Evolutionary conservation across 2,113 vertebrate genomes (phyloP), one percentile per base, ranked within the genome.

Genomic region (Oceanites oceanicus): DNA sequence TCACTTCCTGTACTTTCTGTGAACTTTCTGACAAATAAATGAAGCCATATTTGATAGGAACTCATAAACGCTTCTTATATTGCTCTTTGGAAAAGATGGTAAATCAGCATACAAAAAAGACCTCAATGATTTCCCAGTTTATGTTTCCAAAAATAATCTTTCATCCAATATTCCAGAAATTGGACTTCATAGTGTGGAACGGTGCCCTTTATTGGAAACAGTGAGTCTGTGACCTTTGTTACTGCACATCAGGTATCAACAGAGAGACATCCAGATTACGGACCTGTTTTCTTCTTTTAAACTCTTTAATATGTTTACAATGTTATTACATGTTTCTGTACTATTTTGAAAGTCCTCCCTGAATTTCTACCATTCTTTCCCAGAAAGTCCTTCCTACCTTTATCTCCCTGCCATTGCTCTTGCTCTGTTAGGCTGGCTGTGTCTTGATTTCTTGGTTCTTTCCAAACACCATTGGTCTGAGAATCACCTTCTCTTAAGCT

Each of bases 11-110:
- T 93, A 96, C 96, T 98, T 96, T 97, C 79, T 66, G 59, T 98
- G 97, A 97, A 97, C 96, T 97, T 97, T 97, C 77, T 97, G 82
- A 93, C 91, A 86, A 96, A 96, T 96, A 98, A 97, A 96, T 95
- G 76, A 90, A 97, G 68, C 88, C 79, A 72, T 96, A 90, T 92
- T 94, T 95, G 95, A 95, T 93, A 91, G 75, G 40, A 86, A 66
- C 86, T 94, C 90, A 75, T 92, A 93, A 96, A 93, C 4, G 1
- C 52, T 96, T 88, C 86, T 80, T 90, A 77, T 77, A 67, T 36
- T 96, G 63, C 61, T 92, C 73, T 75, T 90, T 79, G 89, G 91
- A 92, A 95, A 92, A 67, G 61, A 45, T 67, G 84, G 61, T 84
- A 91, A 96, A 79, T 87, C 80, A 68, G 34, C 4, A 0, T 78